These are phyloP conservation scores for Atethmia centrago DNA, from an alignment of 2,888 invertebrate species.

Conservation along the genomic window DNA sequence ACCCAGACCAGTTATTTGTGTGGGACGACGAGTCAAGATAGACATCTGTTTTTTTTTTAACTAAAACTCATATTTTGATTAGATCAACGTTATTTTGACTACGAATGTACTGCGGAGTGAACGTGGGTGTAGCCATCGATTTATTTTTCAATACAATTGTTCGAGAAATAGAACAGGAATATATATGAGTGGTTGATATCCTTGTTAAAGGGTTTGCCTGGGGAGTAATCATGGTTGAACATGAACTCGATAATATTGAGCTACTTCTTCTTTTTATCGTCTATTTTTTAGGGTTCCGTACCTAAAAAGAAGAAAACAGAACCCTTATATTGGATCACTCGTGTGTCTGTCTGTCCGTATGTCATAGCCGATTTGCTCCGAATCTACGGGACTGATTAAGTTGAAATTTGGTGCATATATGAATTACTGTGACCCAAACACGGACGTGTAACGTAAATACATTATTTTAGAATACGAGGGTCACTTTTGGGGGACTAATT, in stretches of 20 bases:
- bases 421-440: too few species aligned
- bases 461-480: too few species aligned
- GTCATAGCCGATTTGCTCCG: too few species aligned
- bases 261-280: neutral
- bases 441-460: too few species aligned
- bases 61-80: conserved; percentile 1
- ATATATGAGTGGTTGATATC: neutral
- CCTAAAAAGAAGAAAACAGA: too few species aligned
- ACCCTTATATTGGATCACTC: too few species aligned
- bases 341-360: too few species aligned
- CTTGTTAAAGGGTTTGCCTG: neutral
- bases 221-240: conserved; percentile 2
- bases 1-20: conserved; percentile 10
- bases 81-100: neutral
- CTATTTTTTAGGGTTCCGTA: neutral
- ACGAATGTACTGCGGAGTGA: neutral
- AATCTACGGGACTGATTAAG: too few species aligned
- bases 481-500: too few species aligned
- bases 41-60: neutral
- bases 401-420: too few species aligned
- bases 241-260: neutral
- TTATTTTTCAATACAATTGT: neutral
- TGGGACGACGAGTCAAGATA: neutral
- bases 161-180: neutral
- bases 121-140: neutral